Evolutionary conservation across 1,140 invertebrate species (phyloP), one percentile per base, ranked within the genome.

Genomic region (Prorops nasuta): DNA sequence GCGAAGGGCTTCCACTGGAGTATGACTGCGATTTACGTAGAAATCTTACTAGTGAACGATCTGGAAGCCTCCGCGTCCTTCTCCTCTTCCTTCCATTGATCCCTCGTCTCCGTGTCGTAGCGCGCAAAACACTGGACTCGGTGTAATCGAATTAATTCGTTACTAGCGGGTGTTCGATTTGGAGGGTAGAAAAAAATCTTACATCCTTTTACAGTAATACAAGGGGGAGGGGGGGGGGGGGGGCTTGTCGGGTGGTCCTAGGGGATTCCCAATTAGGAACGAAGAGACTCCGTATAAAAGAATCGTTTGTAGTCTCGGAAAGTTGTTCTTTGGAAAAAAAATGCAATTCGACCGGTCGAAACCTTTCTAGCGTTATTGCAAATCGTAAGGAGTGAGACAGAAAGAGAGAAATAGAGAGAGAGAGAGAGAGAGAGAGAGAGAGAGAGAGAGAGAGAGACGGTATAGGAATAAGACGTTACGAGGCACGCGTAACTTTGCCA

Each of bases 401-500:
- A 15, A 36, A 17, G 7, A 37, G 6, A 15, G 16, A 37, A 16
- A 18, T 9, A n/a, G n/a, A n/a, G n/a, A n/a, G n/a, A n/a, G n/a
- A n/a, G n/a, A n/a, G n/a, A n/a, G n/a, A n/a, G n/a, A 37, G 17
- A n/a, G n/a, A 37, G 12, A 37, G 17, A 37, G 9, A 37, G 9
- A 18, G 16, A 37, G 9, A 37, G 14, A 35, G 34, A 35, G 14
- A 35, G 12, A 37, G 2, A 17, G 1, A 36, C 6, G 4, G 57
- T 59, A 60, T 56, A 62, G 54, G 52, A 67, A 63, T 53, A 55
- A 59, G 57, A 55, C 57, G 49, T 52, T 58, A 57, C 47, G 51
- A 37, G 22, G 15, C 21, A 37, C 21, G 44, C 12, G n/a, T 7
- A 28, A 28, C 4, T 28, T 28, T 28, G 24, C 24, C 24, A 28